A percentile compares a stretch with the other conserved stretches of the same genome.
These are phyloP conservation scores for Xanthorhoe designata DNA, from an alignment of 2,888 invertebrate genomes.

Conservation along the genomic window DNA sequence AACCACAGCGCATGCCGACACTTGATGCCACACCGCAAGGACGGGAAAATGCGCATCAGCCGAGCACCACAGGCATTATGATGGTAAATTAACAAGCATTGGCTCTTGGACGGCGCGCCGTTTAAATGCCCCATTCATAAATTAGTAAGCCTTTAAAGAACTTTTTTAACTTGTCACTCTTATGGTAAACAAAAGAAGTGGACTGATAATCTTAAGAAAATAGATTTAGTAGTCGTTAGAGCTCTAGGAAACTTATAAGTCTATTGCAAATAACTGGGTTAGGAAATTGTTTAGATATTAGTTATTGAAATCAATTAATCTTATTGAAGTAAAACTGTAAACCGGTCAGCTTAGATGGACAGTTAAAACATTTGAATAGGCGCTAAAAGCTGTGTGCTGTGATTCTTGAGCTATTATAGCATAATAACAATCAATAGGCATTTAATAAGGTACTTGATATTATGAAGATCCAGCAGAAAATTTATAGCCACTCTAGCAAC, in stretches of 20 bases:
- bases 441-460: neutral
- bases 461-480: neutral
- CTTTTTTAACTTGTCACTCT: too few species aligned
- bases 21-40: conserved; percentile 33
- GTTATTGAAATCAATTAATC: too few species aligned
- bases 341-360: too few species aligned
- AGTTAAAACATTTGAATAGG: too few species aligned
- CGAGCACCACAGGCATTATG: conserved; percentile 15
- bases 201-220: too few species aligned
- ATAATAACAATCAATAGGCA: neutral
- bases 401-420: neutral
- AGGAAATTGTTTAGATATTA: too few species aligned
- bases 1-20: conserved; percentile 45
- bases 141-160: neutral
- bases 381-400: too few species aligned
- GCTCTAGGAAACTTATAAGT: too few species aligned
- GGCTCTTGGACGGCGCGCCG: neutral
- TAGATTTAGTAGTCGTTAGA: too few species aligned
- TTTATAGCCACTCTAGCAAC: neutral
- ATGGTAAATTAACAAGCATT: neutral
- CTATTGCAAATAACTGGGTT: too few species aligned
- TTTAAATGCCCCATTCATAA: neutral
- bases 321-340: too few species aligned
- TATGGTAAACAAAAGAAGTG: too few species aligned
- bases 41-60: conserved; percentile 50